These are phyloP conservation scores for Acanthoscelides obtectus DNA, from an alignment of 2,888 invertebrate genomes.

Conservation along the genomic window DNA sequence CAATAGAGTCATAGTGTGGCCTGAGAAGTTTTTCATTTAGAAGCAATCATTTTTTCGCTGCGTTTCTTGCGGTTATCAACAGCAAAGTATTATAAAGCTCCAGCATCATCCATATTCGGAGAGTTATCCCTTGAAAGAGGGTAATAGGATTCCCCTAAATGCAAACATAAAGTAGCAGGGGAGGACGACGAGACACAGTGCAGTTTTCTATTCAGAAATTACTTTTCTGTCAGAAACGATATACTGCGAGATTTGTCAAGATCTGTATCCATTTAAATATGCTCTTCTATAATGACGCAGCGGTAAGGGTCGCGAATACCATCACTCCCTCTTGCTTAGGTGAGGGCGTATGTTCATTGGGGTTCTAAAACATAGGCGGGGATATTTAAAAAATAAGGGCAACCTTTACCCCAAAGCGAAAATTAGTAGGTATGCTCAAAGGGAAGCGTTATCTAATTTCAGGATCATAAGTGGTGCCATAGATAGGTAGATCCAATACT, in stretches of 20 bases:
- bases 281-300: background rate
- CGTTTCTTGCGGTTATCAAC: too few relatives aligned
- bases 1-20: too few relatives aligned
- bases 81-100: too few relatives aligned
- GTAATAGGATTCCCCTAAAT: background rate
- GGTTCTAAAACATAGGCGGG: background rate
- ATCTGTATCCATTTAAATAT: constrained; percentile 2
- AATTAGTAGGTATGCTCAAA: too few relatives aligned
- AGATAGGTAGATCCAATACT: too few relatives aligned
- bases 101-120: background rate
- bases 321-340: background rate
- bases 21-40: too few relatives aligned
- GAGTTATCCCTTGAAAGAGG: background rate
- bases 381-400: background rate
- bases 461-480: too few relatives aligned
- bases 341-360: background rate
- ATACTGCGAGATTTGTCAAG: constrained; percentile 1
- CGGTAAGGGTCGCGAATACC: background rate
- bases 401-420: too few relatives aligned
- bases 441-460: too few relatives aligned
- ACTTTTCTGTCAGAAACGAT: background rate
- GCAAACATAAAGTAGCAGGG: background rate
- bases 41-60: too few relatives aligned
- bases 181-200: background rate
- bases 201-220: background rate